Conservation (phyloP, 2,888 invertebrate species). For the Steromphala cineraria region DNA sequence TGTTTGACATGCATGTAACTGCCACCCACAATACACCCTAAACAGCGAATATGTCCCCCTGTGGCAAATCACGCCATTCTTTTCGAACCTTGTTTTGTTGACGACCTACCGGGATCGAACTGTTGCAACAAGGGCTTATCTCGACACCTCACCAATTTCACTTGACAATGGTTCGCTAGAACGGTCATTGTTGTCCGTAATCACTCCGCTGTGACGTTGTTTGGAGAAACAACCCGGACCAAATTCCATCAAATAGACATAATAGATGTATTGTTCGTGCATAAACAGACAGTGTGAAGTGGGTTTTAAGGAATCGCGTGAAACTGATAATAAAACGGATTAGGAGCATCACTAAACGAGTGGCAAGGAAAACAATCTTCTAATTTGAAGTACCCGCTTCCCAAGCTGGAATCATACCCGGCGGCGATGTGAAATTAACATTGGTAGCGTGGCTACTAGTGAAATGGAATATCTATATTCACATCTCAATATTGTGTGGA, state of each 20-base stretch:
- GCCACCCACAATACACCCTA: neutral
- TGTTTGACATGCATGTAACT: neutral
- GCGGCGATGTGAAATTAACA: slow-evolving; percentile 1
- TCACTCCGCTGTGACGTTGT: neutral
- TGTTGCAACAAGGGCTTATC: neutral
- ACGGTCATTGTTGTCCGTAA: neutral
- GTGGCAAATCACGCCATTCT: slow-evolving; percentile 13
- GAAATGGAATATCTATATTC: neutral
- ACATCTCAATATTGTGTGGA: too few species aligned
- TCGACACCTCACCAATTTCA: slow-evolving; percentile 15
- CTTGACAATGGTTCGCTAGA: neutral
- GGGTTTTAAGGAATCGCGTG: neutral
- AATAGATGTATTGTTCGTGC: neutral
- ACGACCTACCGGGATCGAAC: neutral
- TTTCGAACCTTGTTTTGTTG: neutral
- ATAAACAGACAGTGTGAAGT: neutral
- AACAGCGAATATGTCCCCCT: neutral
- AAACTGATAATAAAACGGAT: neutral
- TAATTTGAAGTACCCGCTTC: neutral
- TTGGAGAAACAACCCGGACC: neutral
- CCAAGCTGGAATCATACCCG: neutral
- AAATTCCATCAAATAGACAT: neutral
- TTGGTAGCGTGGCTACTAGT: neutral
- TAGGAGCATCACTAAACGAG: slow-evolving; percentile 4
- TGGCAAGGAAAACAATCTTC: neutral